These are phyloP conservation scores for Prosopocoilus inquinatus DNA, from an alignment of 2,888 invertebrate species.

Conservation along the genomic window DNA sequence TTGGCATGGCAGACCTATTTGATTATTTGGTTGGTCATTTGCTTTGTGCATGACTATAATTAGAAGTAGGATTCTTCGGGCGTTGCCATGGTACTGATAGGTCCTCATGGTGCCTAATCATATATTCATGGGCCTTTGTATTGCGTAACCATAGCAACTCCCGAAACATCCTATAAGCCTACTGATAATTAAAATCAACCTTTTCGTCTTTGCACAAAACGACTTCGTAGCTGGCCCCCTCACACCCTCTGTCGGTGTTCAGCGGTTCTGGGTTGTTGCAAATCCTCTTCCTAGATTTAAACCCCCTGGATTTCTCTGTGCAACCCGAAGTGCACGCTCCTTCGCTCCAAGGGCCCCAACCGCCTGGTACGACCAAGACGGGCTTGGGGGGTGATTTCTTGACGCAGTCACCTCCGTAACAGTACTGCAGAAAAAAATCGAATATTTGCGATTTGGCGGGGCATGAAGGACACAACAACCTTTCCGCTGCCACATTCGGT, in stretches of 20 bases:
- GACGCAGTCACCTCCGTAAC: conserved; percentile 65
- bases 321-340: conserved; percentile 67
- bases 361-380: conserved; percentile 50
- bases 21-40: conserved; percentile 51
- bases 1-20: conserved; percentile 5
- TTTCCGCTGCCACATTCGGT: conserved; percentile 66
- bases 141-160: too few relatives aligned
- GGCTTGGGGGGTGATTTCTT: conserved; percentile 46
- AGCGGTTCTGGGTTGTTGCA: conserved; percentile 56
- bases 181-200: conserved; percentile 42
- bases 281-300: conserved; percentile 55
- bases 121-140: too few relatives aligned
- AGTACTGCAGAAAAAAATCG: conserved; percentile 55
- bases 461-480: conserved; percentile 44
- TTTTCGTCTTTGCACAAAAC: conserved; percentile 65
- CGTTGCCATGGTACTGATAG: too few relatives aligned
- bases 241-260: conserved; percentile 58
- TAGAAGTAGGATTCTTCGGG: neutral
- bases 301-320: conserved; percentile 62
- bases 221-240: conserved; percentile 64
- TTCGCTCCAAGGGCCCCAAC: conserved; percentile 66
- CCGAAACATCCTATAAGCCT: too few relatives aligned
- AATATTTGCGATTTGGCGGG: neutral
- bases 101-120: too few relatives aligned
- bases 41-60: too few relatives aligned